Base-by-base conservation (phyloP, 2,113 vertebrate species). In the Pseudorectes ferrugineus region DNA sequence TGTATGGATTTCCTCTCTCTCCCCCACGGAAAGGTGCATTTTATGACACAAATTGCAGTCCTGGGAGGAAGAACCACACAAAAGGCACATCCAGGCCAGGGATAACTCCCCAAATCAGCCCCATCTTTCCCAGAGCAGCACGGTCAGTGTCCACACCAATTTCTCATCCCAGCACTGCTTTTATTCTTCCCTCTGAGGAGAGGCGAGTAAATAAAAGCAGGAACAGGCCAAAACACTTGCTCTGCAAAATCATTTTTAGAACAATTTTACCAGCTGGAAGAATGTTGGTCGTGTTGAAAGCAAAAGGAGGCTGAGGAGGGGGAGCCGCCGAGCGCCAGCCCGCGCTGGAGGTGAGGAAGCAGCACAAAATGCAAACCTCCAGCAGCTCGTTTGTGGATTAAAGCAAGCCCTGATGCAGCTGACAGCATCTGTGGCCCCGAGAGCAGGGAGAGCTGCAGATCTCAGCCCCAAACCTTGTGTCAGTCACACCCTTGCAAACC, bases 401-500 rank as follows among this genome's bases (percentile, higher is more conserved):
- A 88, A 78, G 89, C 67, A n/a, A 66, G 55, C 35, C 57, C 68
- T 45, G 61, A 26, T 45, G 68, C 52, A 78, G 68, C 59, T 26
- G 59, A 74, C 86, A 80, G n/a, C 70, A 84, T 63, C 59, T 73
- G 88, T 2, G 72, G 66, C 77, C 58, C 48, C 1, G 5, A 71
- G 84, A 96, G 91, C 67, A 85, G 70, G 38, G 75, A 82, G 61
- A 0, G 62, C 86, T 80, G 93, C 87, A 74, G n/a, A 82, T 88
- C 95, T 68, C 86, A 29, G 70, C 83, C 91, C 85, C 85, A 49
- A 80, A 85, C 51, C 85, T 83, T 14, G 65, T 83, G 87, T 81
- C 96, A 86, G 82, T 93, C 93, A 80, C 90, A 86, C 87, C 91
- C 91, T 12, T 71, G 84, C 90, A 90, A 96, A 96, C 95, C 95